Evolutionary conservation across 2,113 vertebrate species (phyloP).

Genomic region (Gasterosteus aculeatus): DNA sequence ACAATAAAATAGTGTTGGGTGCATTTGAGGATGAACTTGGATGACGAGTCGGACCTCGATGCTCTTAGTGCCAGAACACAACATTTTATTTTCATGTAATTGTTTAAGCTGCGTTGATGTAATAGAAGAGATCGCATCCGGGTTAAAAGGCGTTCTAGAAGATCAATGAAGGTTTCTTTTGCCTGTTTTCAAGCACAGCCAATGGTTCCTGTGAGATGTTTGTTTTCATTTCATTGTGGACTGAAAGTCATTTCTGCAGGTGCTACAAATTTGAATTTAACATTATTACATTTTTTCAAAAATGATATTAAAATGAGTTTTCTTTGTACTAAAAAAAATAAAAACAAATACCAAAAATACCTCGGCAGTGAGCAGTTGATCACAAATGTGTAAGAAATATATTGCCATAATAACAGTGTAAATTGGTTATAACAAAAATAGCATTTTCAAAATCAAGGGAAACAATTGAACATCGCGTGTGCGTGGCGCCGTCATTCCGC

Average conservation of each 20-base stretch:
- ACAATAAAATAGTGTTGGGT: not conserved
- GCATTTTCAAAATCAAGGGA: slow-evolving; percentile 3
- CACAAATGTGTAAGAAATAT: not conserved
- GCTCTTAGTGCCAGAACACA: not conserved
- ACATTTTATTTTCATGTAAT: not conserved
- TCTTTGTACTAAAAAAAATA: not conserved
- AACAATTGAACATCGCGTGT: not conserved
- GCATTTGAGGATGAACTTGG: not conserved
- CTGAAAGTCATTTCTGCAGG: not conserved
- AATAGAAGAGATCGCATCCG: not conserved
- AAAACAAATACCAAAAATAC: not conserved
- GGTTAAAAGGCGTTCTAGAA: not conserved
- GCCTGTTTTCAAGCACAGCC: not conserved
- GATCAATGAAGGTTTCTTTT: not conserved
- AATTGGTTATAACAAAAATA: slow-evolving; percentile 51
- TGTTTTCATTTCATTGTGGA: not conserved
- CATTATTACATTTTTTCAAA: not conserved
- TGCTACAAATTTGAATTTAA: not conserved
- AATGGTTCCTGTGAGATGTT: not conserved
- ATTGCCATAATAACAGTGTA: slow-evolving; percentile 30
- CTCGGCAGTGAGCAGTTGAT: not conserved
- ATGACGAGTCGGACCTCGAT: not conserved
- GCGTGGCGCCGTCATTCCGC: not conserved
- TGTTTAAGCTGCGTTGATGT: not conserved
- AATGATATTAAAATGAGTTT: not conserved